Evolutionary conservation across 1,140 invertebrate genomes (phyloP).

Genomic region (Patella vulgata): DNA sequence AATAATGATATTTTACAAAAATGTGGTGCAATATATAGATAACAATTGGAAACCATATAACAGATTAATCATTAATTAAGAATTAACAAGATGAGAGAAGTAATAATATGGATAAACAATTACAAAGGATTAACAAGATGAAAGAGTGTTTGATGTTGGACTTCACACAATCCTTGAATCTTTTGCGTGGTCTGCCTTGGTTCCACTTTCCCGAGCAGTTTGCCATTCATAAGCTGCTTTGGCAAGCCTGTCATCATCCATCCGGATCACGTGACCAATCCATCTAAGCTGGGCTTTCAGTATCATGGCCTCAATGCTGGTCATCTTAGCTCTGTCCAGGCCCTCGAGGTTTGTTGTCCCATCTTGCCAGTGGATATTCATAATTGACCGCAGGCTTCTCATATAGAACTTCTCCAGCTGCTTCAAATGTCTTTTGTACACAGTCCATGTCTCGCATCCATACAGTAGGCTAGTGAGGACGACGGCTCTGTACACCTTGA

Average conservation of each 20-base stretch:
- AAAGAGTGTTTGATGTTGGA: too few relatives aligned
- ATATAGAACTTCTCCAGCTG: neutral
- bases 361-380: neutral
- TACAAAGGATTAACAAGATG: too few relatives aligned
- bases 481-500: too few relatives aligned
- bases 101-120: too few relatives aligned
- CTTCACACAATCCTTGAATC: neutral
- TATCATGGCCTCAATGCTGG: too few relatives aligned
- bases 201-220: neutral
- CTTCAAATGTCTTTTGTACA: neutral
- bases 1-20: too few relatives aligned
- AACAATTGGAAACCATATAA: too few relatives aligned
- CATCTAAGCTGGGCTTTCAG: neutral
- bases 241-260: neutral
- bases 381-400: neutral
- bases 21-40: too few relatives aligned
- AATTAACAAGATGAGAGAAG: too few relatives aligned
- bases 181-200: conserved; percentile 1
- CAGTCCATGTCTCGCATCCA: neutral
- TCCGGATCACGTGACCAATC: neutral
- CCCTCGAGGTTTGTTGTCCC: neutral
- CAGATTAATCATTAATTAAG: too few relatives aligned
- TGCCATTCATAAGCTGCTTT: neutral
- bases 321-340: neutral
- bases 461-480: neutral